A percentile compares a stretch with the other conserved stretches of the same genome.
Conservation (phyloP, 2,888 invertebrate species). For the Galeopsomyia nigrocyanea region DNA sequence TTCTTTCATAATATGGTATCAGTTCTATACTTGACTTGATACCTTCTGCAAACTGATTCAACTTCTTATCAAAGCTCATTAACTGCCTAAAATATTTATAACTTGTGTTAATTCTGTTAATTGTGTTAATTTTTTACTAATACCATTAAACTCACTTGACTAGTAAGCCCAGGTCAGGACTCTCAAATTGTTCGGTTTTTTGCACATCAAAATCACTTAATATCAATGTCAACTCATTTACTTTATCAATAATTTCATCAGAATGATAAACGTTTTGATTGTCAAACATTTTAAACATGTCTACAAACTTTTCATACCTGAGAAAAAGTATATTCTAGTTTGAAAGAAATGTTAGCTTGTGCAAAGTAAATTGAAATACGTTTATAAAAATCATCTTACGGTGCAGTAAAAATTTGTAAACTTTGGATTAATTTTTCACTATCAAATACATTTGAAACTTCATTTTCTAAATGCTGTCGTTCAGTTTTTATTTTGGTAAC, state of each 20-base stretch:
- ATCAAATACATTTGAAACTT: conserved; percentile 22
- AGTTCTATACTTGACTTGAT: conserved; percentile 22
- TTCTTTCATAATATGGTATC: conserved; percentile 9
- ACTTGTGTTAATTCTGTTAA: background rate
- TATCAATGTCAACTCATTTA: conserved; percentile 17
- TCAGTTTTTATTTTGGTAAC: conserved; percentile 68
- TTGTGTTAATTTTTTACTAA: background rate
- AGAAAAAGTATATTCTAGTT: conserved; percentile 17
- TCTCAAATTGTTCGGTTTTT: conserved; percentile 70
- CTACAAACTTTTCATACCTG: conserved; percentile 69
- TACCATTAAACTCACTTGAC: conserved; percentile 4
- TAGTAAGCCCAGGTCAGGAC: conserved; percentile 51
- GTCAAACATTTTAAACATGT: conserved; percentile 68
- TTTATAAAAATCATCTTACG: conserved; percentile 50
- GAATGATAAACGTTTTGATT: conserved; percentile 59
- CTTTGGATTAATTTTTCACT: conserved; percentile 15
- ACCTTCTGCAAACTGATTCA: background rate
- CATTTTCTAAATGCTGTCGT: background rate
- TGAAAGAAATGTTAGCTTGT: conserved; percentile 8
- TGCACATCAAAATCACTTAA: conserved; percentile 70
- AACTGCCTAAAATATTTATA: conserved; percentile 21
- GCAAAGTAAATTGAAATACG: conserved; percentile 2
- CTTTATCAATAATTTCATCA: conserved; percentile 19
- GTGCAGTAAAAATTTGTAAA: conserved; percentile 37
- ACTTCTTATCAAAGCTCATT: conserved; percentile 30